Base-by-base conservation (phyloP, 2,113 vertebrate species). In the Geococcyx californianus region DNA sequence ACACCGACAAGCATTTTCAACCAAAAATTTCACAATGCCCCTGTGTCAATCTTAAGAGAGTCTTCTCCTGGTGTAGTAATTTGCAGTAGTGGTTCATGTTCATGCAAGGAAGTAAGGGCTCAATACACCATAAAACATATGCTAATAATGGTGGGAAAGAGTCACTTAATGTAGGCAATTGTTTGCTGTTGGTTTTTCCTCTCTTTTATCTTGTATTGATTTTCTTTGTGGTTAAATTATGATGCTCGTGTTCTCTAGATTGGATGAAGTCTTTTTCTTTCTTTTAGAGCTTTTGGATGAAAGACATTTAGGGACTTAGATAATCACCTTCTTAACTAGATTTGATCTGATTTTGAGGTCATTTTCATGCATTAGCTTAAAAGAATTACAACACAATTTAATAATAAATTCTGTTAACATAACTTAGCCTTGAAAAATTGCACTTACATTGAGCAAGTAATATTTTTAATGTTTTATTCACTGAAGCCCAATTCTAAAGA, bases 321-420 rank as follows among this genome's bases (percentile, higher is more conserved):
- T 94, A 96, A 97, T 83, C 82, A 95, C 83, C 72, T 66, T 89
- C 87, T 60, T 96, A 93, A 95, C 75, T 75, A 84, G 92, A 70
- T 95, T 88, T 85, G 59, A 79, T 96, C 75, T 88, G 89, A 94
- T 96, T 97, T 77, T 96, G 79, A 95, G 87, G 79, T 94, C 29
- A 93, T 95, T 96, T 95, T 94, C 72, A 92, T 95, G 93, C 74
- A 95, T 92, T 96, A 95, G 63, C 92, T 83, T 92, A 92, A 95
- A 95, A 95, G 89, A 95, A 96, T 96, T 95, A 97, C 87, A 93
- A 95, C 87, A 90, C 59, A 96, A 94, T 89, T 94, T 93, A 95
- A 85, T 95, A 91, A 88, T 93, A 95, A 95, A 93, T 94, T 94
- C 52, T 86, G 92, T 90, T 96, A 95, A 94, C 85, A 96, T 74